phyloP scores from a whole-genome alignment of 2,113 vertebrate species.

The Colius striatus region DNA sequence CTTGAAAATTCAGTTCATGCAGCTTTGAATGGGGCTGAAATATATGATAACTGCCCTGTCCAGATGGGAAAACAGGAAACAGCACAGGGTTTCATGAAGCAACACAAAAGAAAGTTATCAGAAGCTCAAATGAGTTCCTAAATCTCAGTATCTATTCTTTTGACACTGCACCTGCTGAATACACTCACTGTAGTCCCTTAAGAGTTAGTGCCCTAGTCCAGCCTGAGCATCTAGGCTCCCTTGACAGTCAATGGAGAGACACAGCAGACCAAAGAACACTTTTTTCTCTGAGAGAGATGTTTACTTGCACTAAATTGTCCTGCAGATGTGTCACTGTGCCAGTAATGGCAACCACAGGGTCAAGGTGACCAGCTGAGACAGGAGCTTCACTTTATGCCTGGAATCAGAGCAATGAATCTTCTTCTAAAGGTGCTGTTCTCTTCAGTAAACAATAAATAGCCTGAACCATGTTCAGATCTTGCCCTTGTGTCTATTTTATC shows the following conservation, averaged over 20 bases:
- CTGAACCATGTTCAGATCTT: neutral
- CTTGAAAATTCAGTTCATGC: neutral
- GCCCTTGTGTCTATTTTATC: neutral
- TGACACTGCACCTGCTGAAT: neutral
- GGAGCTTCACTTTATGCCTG: neutral
- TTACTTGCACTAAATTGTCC: neutral
- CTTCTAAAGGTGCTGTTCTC: neutral
- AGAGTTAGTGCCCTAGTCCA: neutral
- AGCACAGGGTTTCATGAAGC: neutral
- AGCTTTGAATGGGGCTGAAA: neutral
- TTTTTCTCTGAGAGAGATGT: neutral
- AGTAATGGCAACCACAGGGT: neutral
- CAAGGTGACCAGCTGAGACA: neutral
- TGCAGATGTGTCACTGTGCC: neutral
- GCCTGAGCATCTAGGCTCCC: neutral
- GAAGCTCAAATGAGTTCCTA: neutral
- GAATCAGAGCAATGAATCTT: neutral
- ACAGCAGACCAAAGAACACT: neutral
- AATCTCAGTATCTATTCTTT: neutral
- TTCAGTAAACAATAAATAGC: neutral
- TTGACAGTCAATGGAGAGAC: neutral
- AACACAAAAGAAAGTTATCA: neutral
- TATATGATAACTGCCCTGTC: neutral
- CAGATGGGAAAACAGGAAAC: neutral
- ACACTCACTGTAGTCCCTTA: neutral